Evolutionary conservation across 2,888 invertebrate genomes (phyloP).

Genomic region (Villa cingulata): DNA sequence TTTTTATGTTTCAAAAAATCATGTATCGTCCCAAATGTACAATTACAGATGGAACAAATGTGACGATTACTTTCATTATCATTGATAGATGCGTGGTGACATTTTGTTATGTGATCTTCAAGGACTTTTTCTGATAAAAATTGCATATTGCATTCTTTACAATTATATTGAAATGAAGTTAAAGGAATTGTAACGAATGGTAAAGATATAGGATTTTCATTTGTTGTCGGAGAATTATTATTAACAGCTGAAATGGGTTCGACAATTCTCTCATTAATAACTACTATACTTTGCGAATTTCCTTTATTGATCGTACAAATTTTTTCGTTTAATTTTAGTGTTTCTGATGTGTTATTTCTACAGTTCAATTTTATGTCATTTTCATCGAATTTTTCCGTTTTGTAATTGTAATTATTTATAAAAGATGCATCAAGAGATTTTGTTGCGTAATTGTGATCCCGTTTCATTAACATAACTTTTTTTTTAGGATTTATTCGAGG

Average conservation of each 20-base stretch:
- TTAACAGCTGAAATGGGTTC: slow-evolving; percentile 23
- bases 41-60: slow-evolving; percentile 12
- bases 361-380: too few species aligned
- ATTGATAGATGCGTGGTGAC: neutral
- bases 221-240: neutral
- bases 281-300: slow-evolving; percentile 22
- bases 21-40: slow-evolving; percentile 7
- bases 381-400: slow-evolving; percentile 9
- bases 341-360: too few species aligned
- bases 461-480: neutral
- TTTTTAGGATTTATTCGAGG: too few species aligned
- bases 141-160: slow-evolving; percentile 6
- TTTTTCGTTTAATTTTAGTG: too few species aligned
- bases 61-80: slow-evolving; percentile 1
- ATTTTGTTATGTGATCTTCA: slow-evolving; percentile 6
- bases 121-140: slow-evolving; percentile 6
- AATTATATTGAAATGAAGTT: slow-evolving; percentile 5
- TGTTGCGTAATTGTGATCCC: slow-evolving; percentile 11
- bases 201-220: too few species aligned
- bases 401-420: neutral
- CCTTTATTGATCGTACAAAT: too few species aligned
- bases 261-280: slow-evolving; percentile 33
- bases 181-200: neutral
- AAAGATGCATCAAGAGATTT: neutral
- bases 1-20: slow-evolving; percentile 10